Base-by-base conservation (phyloP, 1,140 invertebrate species). In the Bombus picipes region DNA sequence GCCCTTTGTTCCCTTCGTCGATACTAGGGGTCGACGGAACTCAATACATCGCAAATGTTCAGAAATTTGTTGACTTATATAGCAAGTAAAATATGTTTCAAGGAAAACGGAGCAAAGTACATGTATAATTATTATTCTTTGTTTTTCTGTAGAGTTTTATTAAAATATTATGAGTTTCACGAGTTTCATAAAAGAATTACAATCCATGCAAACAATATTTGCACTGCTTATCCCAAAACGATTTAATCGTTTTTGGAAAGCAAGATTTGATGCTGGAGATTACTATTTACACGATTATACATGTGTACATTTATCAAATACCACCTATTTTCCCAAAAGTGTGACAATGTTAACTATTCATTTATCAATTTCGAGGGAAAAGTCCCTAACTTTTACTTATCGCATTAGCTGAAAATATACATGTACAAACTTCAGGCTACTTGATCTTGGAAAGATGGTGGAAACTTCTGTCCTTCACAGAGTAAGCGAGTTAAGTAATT, bases 401-500 rank as follows among this genome's bases (percentile, higher is more conserved):
- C 34, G 32, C 10, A n/a, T 70, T 18, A 53, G 4, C 25, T 47
- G 34, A 70, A 68, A 53, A 80, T n/a, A 37, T 53, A 80, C 32
- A 13, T 18, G 8, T 22, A 12, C 25, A 70, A 70, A 70, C 65
- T 70, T 28, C 5, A 8, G 22, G 32, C 39, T 25, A 22, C 39
- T 66, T 43, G 37, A 34, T 66, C 32, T 68, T 43, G 32, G 39
- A 80, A 37, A 66, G 65, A 80, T 53, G 32, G 53, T 70, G 57
- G n/a, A 68, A 68, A 80, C 43, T 80, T 80, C 68, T 12, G n/a
- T 68, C 62, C 62, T 68, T 80, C 78, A n/a, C 12, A 28, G 77
- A 47, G n/a, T 68, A 79, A 68, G 22, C 62, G 47, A 79, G 39
- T 79, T 79, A 66, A 39, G 77, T 79, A 79, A 79, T 79, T 79